phyloP scores from a whole-genome alignment of 2,113 vertebrate species.

The Podilymbus podiceps region DNA sequence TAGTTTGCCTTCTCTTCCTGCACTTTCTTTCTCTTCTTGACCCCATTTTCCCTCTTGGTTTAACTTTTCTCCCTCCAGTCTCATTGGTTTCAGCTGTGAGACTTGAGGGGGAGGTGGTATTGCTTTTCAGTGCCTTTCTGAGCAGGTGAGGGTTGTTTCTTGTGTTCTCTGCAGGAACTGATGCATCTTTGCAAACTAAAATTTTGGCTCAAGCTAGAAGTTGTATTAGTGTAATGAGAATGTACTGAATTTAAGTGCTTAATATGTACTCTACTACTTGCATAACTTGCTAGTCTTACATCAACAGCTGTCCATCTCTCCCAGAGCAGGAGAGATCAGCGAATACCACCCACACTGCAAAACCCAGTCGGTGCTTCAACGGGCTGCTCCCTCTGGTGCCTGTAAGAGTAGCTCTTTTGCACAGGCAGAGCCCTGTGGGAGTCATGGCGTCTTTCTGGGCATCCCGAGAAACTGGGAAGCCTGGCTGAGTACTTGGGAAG shows the following conservation, averaged over 20 bases:
- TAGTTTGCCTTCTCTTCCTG: background rate
- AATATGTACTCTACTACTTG: background rate
- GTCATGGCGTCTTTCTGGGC: rapidly evolving
- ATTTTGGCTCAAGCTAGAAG: background rate
- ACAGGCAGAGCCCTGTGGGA: background rate
- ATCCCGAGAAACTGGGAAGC: background rate
- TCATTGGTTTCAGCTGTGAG: background rate
- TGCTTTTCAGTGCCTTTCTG: background rate
- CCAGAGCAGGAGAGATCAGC: background rate
- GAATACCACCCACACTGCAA: background rate
- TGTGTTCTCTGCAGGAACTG: background rate
- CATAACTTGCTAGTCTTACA: background rate
- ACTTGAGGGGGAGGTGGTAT: background rate
- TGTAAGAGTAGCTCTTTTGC: background rate
- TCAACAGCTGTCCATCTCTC: background rate
- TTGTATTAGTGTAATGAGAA: background rate
- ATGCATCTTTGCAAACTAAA: background rate
- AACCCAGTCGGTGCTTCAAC: background rate
- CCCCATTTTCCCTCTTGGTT: background rate
- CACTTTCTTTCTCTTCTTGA: background rate
- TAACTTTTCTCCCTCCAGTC: background rate
- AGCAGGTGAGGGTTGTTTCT: background rate
- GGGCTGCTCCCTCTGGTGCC: background rate
- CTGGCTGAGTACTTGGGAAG: background rate
- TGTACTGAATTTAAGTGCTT: background rate